These are phyloP conservation scores for Melipona quadrifasciata DNA, from an alignment of 1,140 invertebrate species.

Conservation along the genomic window DNA sequence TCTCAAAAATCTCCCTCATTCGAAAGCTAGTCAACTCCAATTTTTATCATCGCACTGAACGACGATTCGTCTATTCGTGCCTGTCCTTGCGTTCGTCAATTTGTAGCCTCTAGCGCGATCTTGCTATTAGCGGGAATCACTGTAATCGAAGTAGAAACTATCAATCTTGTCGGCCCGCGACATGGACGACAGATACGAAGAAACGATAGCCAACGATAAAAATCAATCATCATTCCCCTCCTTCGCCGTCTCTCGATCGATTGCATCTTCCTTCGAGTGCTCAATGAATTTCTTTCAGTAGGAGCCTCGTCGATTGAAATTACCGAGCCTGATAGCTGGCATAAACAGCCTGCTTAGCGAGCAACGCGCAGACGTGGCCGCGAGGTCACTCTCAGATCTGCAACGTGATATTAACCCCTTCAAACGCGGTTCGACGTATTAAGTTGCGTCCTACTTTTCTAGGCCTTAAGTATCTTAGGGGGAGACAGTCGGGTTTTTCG, in stretches of 20 bases:
- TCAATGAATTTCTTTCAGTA: neutral
- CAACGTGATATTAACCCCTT: conserved; percentile 52
- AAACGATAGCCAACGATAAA: neutral
- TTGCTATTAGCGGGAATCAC: neutral
- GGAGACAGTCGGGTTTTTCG: conserved; percentile 36
- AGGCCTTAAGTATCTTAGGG: neutral
- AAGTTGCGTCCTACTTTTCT: conserved; percentile 40
- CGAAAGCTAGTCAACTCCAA: too few species aligned
- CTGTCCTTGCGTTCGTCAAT: too few species aligned
- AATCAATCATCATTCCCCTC: neutral
- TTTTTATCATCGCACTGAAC: too few species aligned
- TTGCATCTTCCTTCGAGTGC: neutral
- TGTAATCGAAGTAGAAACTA: neutral
- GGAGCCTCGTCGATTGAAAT: conserved; percentile 14
- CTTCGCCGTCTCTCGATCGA: neutral
- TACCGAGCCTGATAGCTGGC: conserved; percentile 1
- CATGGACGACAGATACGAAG: neutral
- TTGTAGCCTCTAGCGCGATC: too few species aligned
- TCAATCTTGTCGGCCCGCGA: neutral
- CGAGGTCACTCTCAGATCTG: conserved; percentile 48
- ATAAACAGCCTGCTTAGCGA: neutral
- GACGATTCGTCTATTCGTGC: too few species aligned
- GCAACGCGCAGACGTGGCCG: conserved; percentile 26
- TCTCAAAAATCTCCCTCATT: too few species aligned
- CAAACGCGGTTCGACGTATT: conserved; percentile 51